These are phyloP conservation scores for Lacerta agilis DNA, from an alignment of 2,797 vertebrate genomes.

Conservation along the genomic window DNA sequence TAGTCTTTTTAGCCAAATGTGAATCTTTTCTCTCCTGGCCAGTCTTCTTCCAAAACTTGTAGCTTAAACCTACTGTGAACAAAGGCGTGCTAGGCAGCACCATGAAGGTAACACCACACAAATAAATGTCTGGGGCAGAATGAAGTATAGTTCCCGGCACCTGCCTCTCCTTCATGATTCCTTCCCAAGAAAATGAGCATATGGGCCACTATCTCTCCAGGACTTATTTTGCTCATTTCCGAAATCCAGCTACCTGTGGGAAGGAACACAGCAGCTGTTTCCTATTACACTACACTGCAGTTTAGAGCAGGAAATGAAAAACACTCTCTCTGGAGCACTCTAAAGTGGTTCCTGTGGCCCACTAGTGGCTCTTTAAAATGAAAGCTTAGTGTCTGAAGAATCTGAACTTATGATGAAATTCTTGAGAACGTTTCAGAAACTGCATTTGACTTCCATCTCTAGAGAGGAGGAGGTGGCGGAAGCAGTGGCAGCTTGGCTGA, in stretches of 20 bases:
- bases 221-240: constrained; percentile 44
- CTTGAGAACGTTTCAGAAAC: neutral
- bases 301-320: constrained; percentile 47
- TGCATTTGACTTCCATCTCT: neutral
- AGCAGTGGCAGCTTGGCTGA: neutral
- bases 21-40: too few relatives aligned
- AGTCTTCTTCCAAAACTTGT: neutral
- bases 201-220: constrained; percentile 44
- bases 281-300: constrained; percentile 42
- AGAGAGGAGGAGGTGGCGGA: neutral
- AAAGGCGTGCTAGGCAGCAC: neutral
- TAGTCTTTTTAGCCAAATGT: neutral
- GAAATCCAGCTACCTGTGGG: constrained; percentile 58
- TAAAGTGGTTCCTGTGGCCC: constrained; percentile 5
- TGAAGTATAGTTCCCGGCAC: constrained; percentile 22
- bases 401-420: constrained; percentile 1
- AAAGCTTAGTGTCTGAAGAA: constrained; percentile 4
- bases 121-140: neutral
- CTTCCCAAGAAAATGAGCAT: constrained; percentile 43
- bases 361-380: constrained; percentile 1
- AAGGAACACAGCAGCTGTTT: constrained; percentile 60
- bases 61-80: neutral
- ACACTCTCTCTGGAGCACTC: constrained; percentile 21
- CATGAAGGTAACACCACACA: too few relatives aligned
- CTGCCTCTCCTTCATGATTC: constrained; percentile 33